Evolutionary conservation across 2,888 invertebrate species (phyloP), one percentile per base, ranked within the genome.

Genomic region (Morinoia aosen): DNA sequence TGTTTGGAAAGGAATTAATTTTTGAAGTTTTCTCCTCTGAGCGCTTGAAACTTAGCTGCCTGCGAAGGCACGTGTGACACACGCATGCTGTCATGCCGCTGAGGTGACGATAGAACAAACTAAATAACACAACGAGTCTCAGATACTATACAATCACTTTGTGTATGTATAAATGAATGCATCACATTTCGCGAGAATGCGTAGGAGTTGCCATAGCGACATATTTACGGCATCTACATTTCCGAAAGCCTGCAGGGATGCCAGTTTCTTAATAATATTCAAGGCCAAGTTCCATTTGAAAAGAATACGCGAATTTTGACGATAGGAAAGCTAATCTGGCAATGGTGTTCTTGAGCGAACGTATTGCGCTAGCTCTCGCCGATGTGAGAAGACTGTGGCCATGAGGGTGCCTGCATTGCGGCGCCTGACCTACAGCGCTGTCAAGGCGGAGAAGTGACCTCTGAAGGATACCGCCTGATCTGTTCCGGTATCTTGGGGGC

Each of bases 321-420:
- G 48, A 48, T 48, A 48, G 48, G 48, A 48, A 48, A 48, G 48
- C 48, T 48, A 48, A 48, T 48, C 48, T 48, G 48, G 48, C 48
- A 48, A 48, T 48, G 48, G 48, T 48, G 48, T 48, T 48, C 48
- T 48, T 48, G 48, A 48, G 48, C 48, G 48, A 5, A 48, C 3
- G 48, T 48, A 5, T 48, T 33, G 76, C 76, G 33, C 76, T 33
- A 76, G 33, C 76, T 76, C 76, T 76, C 76, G 76, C 76, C 25
- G 8, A 33, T 10, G 76, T 33, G 76, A 25, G 25, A 33, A 76
- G 76, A 25, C 76, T 8, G 33, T 76, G 76, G 76, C 76, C 76
- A 19, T 76, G 76, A 76, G 76, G 76, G 19, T 76, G 76, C 76
- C 76, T 76, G 76, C 76, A 76, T 76, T 76, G 76, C 76, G 76